These are phyloP conservation scores for Triplophysa yarkandensis DNA, from an alignment of 2,797 vertebrate genomes.

Conservation along the genomic window DNA sequence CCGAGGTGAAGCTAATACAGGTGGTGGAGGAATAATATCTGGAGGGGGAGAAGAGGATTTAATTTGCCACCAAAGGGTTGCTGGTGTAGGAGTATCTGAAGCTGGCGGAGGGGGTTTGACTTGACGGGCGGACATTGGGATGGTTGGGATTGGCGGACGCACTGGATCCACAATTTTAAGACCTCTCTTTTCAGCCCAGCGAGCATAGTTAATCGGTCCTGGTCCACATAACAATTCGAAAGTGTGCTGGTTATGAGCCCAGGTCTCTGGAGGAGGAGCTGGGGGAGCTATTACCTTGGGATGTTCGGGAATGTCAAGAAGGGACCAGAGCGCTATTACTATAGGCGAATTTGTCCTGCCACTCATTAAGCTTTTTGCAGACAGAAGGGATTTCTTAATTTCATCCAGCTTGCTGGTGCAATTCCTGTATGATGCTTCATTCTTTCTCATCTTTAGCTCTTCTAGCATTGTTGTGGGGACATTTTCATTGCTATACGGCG, in stretches of 20 bases:
- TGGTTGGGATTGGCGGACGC: conserved; percentile 60
- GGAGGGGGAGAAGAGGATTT: background rate
- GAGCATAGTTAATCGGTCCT: conserved; percentile 66
- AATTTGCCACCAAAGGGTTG: too few relatives aligned
- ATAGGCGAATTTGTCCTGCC: conserved; percentile 67
- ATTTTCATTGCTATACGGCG: conserved; percentile 88
- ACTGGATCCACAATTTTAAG: conserved; percentile 43
- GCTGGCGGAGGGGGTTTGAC: background rate
- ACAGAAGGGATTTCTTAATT: conserved; percentile 29
- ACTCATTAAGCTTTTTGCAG: conserved; percentile 65
- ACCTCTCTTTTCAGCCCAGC: conserved; percentile 54
- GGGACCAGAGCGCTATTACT: conserved; percentile 68
- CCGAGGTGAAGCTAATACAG: background rate
- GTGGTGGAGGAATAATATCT: background rate
- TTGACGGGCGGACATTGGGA: too few relatives aligned
- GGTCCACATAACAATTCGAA: conserved; percentile 76
- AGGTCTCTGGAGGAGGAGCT: conserved; percentile 84
- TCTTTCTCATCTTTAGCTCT: background rate
- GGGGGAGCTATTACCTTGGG: conserved; percentile 89
- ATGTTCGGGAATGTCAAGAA: conserved; percentile 86
- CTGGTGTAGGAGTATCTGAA: conserved; percentile 19
- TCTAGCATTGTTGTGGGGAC: conserved; percentile 69
- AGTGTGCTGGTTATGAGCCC: conserved; percentile 72
- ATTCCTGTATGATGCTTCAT: conserved; percentile 21
- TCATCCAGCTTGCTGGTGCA: conserved; percentile 9